phyloP scores from a whole-genome alignment of 2,113 vertebrate species.

The Xenopus laevis region DNA sequence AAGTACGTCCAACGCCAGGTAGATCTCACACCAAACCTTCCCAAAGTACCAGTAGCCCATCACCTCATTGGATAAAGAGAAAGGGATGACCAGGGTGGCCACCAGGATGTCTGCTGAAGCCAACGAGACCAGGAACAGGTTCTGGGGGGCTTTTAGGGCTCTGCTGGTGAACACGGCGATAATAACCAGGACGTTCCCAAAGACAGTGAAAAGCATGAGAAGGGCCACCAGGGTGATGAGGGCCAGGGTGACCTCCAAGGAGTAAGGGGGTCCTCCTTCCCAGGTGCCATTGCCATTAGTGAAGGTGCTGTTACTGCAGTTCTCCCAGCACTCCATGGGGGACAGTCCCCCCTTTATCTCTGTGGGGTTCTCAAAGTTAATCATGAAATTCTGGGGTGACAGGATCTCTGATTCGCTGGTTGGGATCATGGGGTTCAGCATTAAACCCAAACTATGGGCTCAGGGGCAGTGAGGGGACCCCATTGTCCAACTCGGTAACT shows the following conservation, averaged over 20 bases:
- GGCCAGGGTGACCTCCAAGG: constrained; percentile 73
- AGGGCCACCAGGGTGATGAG: constrained; percentile 82
- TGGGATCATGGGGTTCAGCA: too few relatives aligned
- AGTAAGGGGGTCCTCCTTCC: constrained; percentile 59
- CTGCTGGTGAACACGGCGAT: constrained; percentile 92
- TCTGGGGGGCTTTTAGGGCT: too few relatives aligned
- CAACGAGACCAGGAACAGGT: constrained; percentile 92
- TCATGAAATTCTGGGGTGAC: constrained; percentile 55
- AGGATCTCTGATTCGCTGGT: constrained; percentile 7
- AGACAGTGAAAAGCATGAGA: constrained; percentile 88
- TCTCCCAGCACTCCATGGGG: constrained; percentile 69
- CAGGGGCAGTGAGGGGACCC: background rate
- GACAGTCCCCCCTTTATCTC: constrained; percentile 64
- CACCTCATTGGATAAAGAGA: constrained; percentile 92
- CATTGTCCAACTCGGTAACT: too few relatives aligned
- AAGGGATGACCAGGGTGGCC: constrained; percentile 94
- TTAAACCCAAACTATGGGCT: background rate
- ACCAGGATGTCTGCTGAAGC: constrained; percentile 94
- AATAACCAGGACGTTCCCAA: constrained; percentile 94
- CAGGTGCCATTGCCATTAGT: constrained; percentile 66
- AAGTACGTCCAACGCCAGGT: constrained; percentile 91
- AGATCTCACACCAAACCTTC: constrained; percentile 92
- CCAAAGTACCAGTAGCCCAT: constrained; percentile 98
- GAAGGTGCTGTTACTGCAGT: constrained; percentile 60
- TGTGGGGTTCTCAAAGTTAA: constrained; percentile 68